Percentiles rank a stretch among this genome's conserved stretches.
These are phyloP conservation scores for Caenorhabditis doughertyi DNA, from an alignment of 2,888 invertebrate genomes.

Conservation along the genomic window DNA sequence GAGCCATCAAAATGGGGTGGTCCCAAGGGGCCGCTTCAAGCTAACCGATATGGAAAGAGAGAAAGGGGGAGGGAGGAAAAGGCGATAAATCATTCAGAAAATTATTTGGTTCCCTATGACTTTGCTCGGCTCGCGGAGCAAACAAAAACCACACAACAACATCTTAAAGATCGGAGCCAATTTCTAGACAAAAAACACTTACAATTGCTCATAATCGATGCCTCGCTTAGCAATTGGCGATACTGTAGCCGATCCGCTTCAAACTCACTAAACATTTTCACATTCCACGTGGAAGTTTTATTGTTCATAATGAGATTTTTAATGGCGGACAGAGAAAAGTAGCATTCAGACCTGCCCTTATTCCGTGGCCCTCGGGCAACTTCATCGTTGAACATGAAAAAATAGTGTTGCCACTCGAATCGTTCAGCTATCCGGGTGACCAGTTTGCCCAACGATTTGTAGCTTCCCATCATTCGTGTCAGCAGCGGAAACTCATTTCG, in stretches of 20 bases:
- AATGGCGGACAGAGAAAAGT: slow-evolving; percentile 78
- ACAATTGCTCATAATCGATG: slow-evolving; percentile 84
- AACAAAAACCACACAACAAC: neutral
- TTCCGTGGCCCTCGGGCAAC: slow-evolving; percentile 64
- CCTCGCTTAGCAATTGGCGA: slow-evolving; percentile 86
- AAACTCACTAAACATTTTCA: slow-evolving; percentile 85
- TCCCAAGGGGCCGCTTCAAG: slow-evolving; percentile 22
- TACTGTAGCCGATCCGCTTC: slow-evolving; percentile 87
- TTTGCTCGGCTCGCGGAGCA: neutral
- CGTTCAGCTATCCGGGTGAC: slow-evolving; percentile 67
- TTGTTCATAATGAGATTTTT: slow-evolving; percentile 76
- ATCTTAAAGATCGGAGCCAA: neutral
- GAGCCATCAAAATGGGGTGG: slow-evolving; percentile 34
- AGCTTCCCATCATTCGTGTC: slow-evolving; percentile 91
- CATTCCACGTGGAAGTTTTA: slow-evolving; percentile 78
- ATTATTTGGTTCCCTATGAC: slow-evolving; percentile 16
- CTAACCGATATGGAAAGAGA: slow-evolving; percentile 4
- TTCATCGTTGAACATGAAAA: slow-evolving; percentile 83
- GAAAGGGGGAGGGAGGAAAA: neutral
- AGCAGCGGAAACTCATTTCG: slow-evolving; percentile 88
- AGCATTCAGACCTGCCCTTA: slow-evolving; percentile 81
- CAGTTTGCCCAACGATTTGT: slow-evolving; percentile 83
- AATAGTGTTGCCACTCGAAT: slow-evolving; percentile 87
- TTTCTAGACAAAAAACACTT: slow-evolving; percentile 43
- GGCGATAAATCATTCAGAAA: slow-evolving; percentile 46